phyloP scores from a whole-genome alignment of 2,888 invertebrate genomes.

The Melanotus villosus region DNA sequence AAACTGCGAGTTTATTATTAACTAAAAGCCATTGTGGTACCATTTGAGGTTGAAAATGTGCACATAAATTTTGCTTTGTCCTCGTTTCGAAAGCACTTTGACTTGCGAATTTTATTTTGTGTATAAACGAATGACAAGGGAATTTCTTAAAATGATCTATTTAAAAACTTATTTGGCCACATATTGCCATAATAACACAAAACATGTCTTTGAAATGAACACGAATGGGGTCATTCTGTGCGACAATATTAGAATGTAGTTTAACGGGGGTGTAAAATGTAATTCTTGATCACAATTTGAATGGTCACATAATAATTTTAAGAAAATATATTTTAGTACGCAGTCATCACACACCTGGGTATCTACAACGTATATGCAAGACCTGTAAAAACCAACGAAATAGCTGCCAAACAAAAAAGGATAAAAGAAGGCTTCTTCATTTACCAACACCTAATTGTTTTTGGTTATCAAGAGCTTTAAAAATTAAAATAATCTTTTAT shows the following conservation, averaged over 20 bases:
- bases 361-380: no score
- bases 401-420: no score
- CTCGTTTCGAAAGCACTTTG: conserved; percentile 27
- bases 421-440: no score
- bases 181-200: conserved; percentile 58
- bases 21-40: conserved; percentile 57
- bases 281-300: conserved; percentile 12
- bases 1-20: conserved; percentile 53
- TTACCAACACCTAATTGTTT: no score
- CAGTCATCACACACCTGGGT: no score
- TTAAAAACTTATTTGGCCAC: conserved; percentile 59
- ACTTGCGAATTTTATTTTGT: conserved; percentile 44
- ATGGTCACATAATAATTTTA: no score
- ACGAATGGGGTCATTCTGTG: background rate
- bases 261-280: conserved; percentile 34
- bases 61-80: conserved; percentile 62
- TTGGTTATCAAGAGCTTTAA: no score
- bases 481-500: no score
- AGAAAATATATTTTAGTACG: no score
- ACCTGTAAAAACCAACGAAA: no score
- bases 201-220: conserved; percentile 47
- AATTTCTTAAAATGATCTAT: conserved; percentile 30
- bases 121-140: background rate
- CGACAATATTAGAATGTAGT: background rate
- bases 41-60: conserved; percentile 62